Conservation (phyloP, 2,797 vertebrate species). For the Typhlichthys subterraneus region DNA sequence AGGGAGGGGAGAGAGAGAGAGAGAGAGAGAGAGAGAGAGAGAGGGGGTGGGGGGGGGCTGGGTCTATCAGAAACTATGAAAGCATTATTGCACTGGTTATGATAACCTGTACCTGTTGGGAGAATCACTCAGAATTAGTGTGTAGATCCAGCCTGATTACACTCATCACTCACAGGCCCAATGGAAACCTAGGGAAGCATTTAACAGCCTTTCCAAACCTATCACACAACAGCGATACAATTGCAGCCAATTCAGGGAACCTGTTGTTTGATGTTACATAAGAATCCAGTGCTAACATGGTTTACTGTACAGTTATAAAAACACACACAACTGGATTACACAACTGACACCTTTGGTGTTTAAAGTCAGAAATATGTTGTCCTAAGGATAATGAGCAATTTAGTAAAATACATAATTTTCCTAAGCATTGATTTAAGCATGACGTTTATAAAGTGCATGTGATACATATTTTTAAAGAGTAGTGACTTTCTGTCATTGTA, state of each 20-base stretch:
- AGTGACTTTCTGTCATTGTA: no score
- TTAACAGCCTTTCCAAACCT: conserved; percentile 23
- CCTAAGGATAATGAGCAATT: neutral
- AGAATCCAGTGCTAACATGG: conserved; percentile 4
- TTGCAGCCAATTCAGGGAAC: conserved; percentile 19
- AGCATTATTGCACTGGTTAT: conserved; percentile 25
- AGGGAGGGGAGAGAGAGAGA: conserved; percentile 2
- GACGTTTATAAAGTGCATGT: no score
- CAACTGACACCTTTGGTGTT: neutral
- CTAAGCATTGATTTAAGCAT: no score
- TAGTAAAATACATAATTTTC: neutral
- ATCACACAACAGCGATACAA: conserved; percentile 26
- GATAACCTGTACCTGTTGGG: conserved; percentile 22
- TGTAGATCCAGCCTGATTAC: conserved; percentile 51
- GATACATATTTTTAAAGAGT: no score
- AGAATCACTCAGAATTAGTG: conserved; percentile 54
- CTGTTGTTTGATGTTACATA: conserved; percentile 10
- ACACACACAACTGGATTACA: no score
- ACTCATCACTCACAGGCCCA: conserved; percentile 52
- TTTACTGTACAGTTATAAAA: no score
- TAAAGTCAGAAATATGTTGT: neutral
- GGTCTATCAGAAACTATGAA: conserved; percentile 7
- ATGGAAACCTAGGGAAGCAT: conserved; percentile 60
- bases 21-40: conserved; percentile 2
- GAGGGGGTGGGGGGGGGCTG: conserved; percentile 5